A percentile compares a stretch with the other conserved stretches of the same genome.
phyloP scores from a whole-genome alignment of 2,888 invertebrate genomes.

The Parelbella ahira region DNA sequence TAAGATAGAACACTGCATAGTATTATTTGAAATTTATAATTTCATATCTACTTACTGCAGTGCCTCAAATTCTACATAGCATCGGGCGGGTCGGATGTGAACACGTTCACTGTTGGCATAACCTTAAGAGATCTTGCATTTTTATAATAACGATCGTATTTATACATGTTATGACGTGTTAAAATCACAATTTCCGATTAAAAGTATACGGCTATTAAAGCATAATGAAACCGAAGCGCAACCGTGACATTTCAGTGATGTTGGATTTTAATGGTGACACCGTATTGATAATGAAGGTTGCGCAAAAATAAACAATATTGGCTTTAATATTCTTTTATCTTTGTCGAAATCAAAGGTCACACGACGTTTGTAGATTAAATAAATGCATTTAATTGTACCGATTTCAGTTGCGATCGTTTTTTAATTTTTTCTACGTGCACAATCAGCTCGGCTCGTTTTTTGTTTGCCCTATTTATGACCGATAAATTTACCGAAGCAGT shows the following conservation, averaged over 20 bases:
- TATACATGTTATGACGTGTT: conserved; percentile 15
- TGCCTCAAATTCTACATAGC: too few species aligned
- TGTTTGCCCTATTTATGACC: conserved; percentile 3
- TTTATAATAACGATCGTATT: too few species aligned
- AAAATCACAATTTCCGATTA: conserved; percentile 8
- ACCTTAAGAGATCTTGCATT: too few species aligned
- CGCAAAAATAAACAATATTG: conserved; percentile 37
- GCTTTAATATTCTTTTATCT: conserved; percentile 31
- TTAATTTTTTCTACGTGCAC: neutral
- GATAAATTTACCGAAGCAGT: conserved; percentile 18
- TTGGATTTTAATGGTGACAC: conserved; percentile 35
- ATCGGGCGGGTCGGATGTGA: too few species aligned
- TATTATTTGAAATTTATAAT: too few species aligned
- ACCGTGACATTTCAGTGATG: conserved; percentile 42
- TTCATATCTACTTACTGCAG: too few species aligned
- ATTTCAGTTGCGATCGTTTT: conserved; percentile 3
- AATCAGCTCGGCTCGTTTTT: too few species aligned
- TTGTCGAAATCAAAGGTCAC: conserved; percentile 37
- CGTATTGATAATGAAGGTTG: conserved; percentile 43
- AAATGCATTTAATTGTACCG: conserved; percentile 30
- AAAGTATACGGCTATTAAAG: conserved; percentile 14
- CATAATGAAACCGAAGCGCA: conserved; percentile 20
- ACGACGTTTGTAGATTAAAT: conserved; percentile 32
- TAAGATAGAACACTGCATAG: too few species aligned
- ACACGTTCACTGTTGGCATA: too few species aligned